phyloP scores from a whole-genome alignment of 2,888 invertebrate genomes.

The Drosophila neonasuta region DNA sequence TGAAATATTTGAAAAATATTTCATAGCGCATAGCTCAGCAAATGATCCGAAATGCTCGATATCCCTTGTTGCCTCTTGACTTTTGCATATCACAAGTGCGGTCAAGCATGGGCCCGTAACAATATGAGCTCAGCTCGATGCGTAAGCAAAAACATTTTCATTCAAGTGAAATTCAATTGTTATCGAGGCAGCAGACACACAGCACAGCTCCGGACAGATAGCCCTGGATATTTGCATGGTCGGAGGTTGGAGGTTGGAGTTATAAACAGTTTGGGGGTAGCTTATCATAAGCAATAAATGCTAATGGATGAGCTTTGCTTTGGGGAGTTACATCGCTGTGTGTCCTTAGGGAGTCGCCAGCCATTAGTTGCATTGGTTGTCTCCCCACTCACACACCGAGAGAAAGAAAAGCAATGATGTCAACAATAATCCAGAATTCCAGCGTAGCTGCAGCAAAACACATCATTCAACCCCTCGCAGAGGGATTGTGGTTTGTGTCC shows the following conservation, averaged over 20 bases:
- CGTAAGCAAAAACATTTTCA: constrained; percentile 62
- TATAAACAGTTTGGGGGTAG: constrained; percentile 31
- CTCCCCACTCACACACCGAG: not conserved
- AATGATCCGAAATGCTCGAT: constrained; percentile 35
- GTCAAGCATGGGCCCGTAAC: constrained; percentile 60
- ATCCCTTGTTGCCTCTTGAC: constrained; percentile 48
- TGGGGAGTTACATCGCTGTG: constrained; percentile 5
- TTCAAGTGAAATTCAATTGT: constrained; percentile 56
- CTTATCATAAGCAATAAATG: constrained; percentile 71
- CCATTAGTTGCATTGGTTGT: constrained; percentile 51
- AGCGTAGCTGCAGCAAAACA: constrained; percentile 3
- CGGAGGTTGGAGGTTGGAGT: not conserved
- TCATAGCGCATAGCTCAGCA: constrained; percentile 56
- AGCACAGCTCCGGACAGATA: constrained; percentile 30
- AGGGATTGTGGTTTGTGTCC: constrained; percentile 28
- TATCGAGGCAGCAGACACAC: constrained; percentile 31
- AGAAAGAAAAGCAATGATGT: constrained; percentile 24
- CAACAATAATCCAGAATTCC: constrained; percentile 49
- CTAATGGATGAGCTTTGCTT: constrained; percentile 65
- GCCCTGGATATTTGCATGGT: constrained; percentile 41
- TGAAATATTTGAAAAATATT: constrained; percentile 40
- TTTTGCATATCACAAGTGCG: constrained; percentile 61
- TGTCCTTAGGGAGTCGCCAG: constrained; percentile 34
- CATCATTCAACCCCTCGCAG: constrained; percentile 21
- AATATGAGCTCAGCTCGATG: constrained; percentile 39